Base-by-base conservation (phyloP, 2,797 vertebrate genomes). In the Pipistrellus pygmaeus region DNA sequence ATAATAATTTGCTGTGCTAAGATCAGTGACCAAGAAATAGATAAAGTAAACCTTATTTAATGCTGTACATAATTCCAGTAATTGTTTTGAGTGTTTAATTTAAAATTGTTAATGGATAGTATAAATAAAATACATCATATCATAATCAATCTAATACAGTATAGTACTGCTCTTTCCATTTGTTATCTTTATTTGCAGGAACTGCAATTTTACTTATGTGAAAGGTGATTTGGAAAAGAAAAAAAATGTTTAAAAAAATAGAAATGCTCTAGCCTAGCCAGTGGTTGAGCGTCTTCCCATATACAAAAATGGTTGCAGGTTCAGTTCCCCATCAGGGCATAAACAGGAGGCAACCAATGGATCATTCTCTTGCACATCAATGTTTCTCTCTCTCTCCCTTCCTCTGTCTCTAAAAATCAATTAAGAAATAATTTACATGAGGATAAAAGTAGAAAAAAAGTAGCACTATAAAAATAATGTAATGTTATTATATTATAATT, bases 61-160 rank as follows among this genome's bases (percentile, higher is more conserved):
- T 88, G n/a, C 6, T 87, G 5, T 32, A 73, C 4, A 53, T 93
- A 92, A 78, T 88, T 94, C 11, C 13, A 88, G 85, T 94, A 94
- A 96, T 95, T 92, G 73, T 96, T 95, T 82, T 85, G 38, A 78
- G 51, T 82, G 38, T 69, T 15, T 75, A 94, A 93, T 78, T 94
- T 77, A 64, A 94, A 90, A 69, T 27, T 73, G 7, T 57, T 96
- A 96, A 92, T 90, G 69, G 41, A 17, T 66, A 75, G 21, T 85
- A 87, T 91, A 89, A 96, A 91, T 96, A 85, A 91, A 94, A 78
- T 23, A 23, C 15, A 71, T 57, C 4, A 17, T 81, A 38, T 94
- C 38, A 71, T 32, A 78, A 85, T 85, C 87, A 81, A 68, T 23
- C 3, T 38, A 77, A 48, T 82, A 46, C 8, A 68, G 30, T 92